These are phyloP conservation scores for Caenorhabditis brenneri DNA, from an alignment of 1,140 invertebrate genomes.

Conservation along the genomic window DNA sequence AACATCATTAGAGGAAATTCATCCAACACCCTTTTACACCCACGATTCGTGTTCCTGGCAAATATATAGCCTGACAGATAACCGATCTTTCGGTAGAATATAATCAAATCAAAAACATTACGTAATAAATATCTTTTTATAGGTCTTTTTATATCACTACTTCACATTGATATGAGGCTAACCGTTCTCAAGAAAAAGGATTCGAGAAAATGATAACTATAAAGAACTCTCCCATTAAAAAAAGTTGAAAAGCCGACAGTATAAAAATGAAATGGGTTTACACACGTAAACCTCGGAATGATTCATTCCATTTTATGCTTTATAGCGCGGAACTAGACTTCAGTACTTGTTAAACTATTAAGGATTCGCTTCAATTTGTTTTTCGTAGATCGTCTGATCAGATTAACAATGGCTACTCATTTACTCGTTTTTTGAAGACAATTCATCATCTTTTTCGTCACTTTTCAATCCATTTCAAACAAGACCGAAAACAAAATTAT, in stretches of 20 bases:
- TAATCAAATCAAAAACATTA: not conserved
- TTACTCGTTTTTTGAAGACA: not conserved
- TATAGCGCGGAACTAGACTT: constrained; percentile 1
- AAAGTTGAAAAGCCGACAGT: not conserved
- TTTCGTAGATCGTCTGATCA: not conserved
- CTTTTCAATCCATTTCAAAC: not conserved
- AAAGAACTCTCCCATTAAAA: too few relatives aligned
- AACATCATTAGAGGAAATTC: not conserved
- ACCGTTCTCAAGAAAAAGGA: not conserved
- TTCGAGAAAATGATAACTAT: not conserved
- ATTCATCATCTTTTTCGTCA: not conserved
- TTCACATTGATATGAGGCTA: not conserved
- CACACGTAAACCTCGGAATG: not conserved
- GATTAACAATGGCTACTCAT: not conserved
- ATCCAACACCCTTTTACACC: not conserved
- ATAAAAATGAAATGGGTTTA: not conserved
- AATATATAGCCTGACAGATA: not conserved
- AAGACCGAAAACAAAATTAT: not conserved
- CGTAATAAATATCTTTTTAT: not conserved
- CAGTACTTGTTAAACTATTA: constrained; percentile 9
- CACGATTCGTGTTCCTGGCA: not conserved
- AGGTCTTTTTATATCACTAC: not conserved
- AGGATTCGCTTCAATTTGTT: not conserved
- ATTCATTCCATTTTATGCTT: not conserved
- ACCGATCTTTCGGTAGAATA: not conserved